These are phyloP conservation scores for Lophura nycthemera DNA, from an alignment of 2,113 vertebrate genomes.

Conservation along the genomic window DNA sequence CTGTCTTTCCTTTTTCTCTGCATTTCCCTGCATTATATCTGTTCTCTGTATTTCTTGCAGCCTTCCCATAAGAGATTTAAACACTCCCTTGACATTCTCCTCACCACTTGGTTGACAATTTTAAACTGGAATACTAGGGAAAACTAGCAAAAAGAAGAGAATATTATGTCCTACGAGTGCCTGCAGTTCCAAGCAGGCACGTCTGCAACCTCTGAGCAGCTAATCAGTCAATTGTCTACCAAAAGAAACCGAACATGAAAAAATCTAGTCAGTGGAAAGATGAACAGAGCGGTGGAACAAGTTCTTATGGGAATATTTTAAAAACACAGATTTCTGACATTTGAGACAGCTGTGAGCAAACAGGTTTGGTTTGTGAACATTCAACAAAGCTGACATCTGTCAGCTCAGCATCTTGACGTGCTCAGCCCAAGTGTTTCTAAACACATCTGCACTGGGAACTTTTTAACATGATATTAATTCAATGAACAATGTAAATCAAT, in stretches of 20 bases:
- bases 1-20: not conserved
- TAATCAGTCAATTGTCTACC: not conserved
- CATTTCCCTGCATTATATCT: not conserved
- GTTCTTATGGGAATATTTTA: constrained; percentile 24
- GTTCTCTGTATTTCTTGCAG: not conserved
- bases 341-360: constrained; percentile 28
- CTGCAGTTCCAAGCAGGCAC: not conserved
- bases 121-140: not conserved
- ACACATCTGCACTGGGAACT: not conserved
- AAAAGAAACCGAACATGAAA: not conserved
- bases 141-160: not conserved
- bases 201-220: not conserved
- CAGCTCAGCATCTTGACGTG: not conserved
- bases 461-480: not conserved
- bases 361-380: not conserved
- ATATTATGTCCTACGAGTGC: not conserved
- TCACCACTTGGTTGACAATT: not conserved
- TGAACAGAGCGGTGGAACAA: not conserved
- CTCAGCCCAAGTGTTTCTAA: constrained; percentile 3
- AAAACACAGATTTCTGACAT: not conserved
- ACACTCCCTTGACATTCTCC: not conserved
- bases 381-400: constrained; percentile 15
- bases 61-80: not conserved
- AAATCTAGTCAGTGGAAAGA: not conserved
- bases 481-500: not conserved